Base-by-base conservation (phyloP, 2,797 vertebrate species). In the Pteropus rufus region DNA sequence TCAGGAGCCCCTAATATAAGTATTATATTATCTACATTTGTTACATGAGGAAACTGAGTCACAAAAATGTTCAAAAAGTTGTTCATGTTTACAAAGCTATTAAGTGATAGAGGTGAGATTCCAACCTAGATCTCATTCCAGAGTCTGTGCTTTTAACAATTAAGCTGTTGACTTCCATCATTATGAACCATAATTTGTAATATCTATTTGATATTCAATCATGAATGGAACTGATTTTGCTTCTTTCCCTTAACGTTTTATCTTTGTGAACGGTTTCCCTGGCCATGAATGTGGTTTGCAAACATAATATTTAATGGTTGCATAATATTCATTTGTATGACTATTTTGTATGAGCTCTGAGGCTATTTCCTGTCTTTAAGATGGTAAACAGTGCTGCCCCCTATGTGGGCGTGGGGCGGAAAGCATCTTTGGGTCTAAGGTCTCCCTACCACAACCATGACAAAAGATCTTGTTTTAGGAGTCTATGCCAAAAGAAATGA, bases 401-500 rank as follows among this genome's bases (percentile, higher is more conserved):
- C 19, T 39, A 0, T 11, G 12, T 39, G 39, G 77, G n/a, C n/a
- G 10, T 16, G 19, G 23, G 23, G 11, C 26, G 18, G 7, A 67
- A n/a, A 16, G 39, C 12, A 34, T 31, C 70, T 89, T 52, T 54
- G 26, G 54, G 41, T 14, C 4, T 19, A 29, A 26, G 49, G 15
- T 77, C n/a, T 87, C 16, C 36, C 24, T 29, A 67, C 21, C 15
- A 24, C 16, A 65, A 26, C 49, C 12, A 5, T 21, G 46, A 39
- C 46, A 86, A 24, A 54, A 99, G 99, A 99, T 83, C 98, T 99
- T 56, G 98, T 99, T 86, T 97, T 99, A 65, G 99, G 99, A 58
- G 98, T 99, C 58, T 99, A 99, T 98, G 99, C 99, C 15, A 98
- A 98, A 88, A 98, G 98, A 18, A 98, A 98, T 60, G 97, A 98